These are phyloP conservation scores for Phylloscopus whistleri DNA, from an alignment of 2,113 vertebrate genomes.

Conservation along the genomic window DNA sequence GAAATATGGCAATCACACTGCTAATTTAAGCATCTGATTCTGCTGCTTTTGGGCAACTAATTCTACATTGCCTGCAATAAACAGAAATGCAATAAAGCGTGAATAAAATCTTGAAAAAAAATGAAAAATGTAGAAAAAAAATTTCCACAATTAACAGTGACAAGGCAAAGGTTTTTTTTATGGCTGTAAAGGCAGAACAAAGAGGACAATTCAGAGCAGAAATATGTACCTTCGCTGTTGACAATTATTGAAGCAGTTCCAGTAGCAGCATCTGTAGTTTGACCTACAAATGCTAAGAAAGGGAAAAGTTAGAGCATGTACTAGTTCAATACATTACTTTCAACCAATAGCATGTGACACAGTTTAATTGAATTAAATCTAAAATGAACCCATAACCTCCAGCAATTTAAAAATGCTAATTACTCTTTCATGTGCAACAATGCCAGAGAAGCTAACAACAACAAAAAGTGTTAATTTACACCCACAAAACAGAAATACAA, in stretches of 20 bases:
- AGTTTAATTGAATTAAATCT: slow-evolving; percentile 56
- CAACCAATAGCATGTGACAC: slow-evolving; percentile 47
- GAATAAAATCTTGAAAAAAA: neutral
- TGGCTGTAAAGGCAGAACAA: slow-evolving; percentile 10
- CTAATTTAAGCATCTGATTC: neutral
- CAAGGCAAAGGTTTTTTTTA: neutral
- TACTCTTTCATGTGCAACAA: slow-evolving; percentile 74
- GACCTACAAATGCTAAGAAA: slow-evolving; percentile 85
- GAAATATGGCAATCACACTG: neutral
- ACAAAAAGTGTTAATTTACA: slow-evolving; percentile 74
- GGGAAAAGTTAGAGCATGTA: slow-evolving; percentile 58
- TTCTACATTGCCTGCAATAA: neutral
- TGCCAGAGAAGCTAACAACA: slow-evolving; percentile 64
- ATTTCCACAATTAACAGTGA: neutral
- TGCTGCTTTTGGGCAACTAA: neutral
- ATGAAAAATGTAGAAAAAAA: neutral
- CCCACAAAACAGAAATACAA: slow-evolving; percentile 64
- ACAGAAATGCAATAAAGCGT: neutral
- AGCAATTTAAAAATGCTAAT: slow-evolving; percentile 70
- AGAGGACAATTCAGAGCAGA: neutral
- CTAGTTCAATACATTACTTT: slow-evolving; percentile 48
- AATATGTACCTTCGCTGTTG: slow-evolving; percentile 85
- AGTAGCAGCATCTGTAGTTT: slow-evolving; percentile 87
- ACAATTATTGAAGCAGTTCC: slow-evolving; percentile 93
- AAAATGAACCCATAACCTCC: slow-evolving; percentile 53